Evolutionary conservation across 1,140 invertebrate genomes (phyloP).

Genomic region (Trachymyrmex cornetzi): DNA sequence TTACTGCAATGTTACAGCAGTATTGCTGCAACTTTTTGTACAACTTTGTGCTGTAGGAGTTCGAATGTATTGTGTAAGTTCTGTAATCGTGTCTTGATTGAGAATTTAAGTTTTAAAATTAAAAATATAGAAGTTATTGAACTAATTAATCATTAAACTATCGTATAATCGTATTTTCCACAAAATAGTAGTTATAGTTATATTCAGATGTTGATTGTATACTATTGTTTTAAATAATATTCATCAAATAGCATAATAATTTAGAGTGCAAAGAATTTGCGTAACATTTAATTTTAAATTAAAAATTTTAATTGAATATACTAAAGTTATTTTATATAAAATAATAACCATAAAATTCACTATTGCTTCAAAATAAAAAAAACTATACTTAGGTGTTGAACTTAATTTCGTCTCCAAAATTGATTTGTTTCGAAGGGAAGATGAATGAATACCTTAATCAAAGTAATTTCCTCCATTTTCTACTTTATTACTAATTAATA

Average conservation of each 20-base stretch:
- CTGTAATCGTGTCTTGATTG: not conserved
- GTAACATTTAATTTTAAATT: constrained; percentile 17
- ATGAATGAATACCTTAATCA: too few relatives aligned
- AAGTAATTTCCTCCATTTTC: too few relatives aligned
- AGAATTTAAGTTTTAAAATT: too few relatives aligned
- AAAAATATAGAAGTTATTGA: not conserved
- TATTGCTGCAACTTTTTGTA: too few relatives aligned
- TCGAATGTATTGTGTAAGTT: not conserved
- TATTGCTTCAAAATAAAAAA: constrained; percentile 15
- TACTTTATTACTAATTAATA: too few relatives aligned
- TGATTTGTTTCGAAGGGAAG: too few relatives aligned
- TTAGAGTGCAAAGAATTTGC: not conserved
- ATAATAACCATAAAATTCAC: not conserved
- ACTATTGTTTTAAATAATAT: constrained; percentile 10
- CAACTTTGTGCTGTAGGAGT: too few relatives aligned
- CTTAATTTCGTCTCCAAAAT: too few relatives aligned
- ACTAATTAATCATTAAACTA: not conserved
- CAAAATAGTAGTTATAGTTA: not conserved
- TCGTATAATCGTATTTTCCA: not conserved
- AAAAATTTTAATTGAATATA: not conserved
- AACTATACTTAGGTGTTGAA: too few relatives aligned
- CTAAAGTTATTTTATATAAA: constrained; percentile 2
- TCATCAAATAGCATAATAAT: constrained; percentile 16
- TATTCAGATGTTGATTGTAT: not conserved
- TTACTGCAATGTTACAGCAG: too few relatives aligned